A percentile compares a stretch with the other conserved stretches of the same genome.
These are phyloP conservation scores for Oxyura jamaicensis DNA, from an alignment of 2,113 vertebrate genomes.

Conservation along the genomic window DNA sequence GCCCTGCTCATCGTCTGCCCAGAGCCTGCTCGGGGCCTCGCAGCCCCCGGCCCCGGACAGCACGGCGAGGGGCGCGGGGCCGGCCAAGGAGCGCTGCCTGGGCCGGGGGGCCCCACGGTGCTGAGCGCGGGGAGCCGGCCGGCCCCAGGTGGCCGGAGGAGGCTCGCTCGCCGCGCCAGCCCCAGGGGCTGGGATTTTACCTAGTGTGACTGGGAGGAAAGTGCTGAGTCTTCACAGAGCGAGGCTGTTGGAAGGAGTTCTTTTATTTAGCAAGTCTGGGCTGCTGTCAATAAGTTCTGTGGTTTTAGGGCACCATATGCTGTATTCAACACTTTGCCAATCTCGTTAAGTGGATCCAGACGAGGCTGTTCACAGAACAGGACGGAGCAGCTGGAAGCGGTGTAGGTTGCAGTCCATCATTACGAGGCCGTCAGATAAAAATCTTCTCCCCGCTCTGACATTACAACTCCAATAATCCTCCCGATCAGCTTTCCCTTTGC, in stretches of 20 bases:
- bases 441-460: slow-evolving; percentile 14
- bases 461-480: slow-evolving; percentile 5
- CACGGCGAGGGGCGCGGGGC: too few relatives aligned
- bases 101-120: too few relatives aligned
- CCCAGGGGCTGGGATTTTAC: not conserved
- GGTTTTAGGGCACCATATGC: slow-evolving; percentile 71
- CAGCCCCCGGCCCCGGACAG: too few relatives aligned
- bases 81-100: too few relatives aligned
- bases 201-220: slow-evolving; percentile 7
- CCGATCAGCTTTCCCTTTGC: not conserved
- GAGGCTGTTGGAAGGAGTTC: slow-evolving; percentile 27
- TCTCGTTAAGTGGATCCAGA: slow-evolving; percentile 52
- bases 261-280: slow-evolving; percentile 43
- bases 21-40: not conserved
- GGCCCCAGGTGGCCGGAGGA: too few relatives aligned
- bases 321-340: slow-evolving; percentile 67
- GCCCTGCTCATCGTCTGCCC: not conserved
- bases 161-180: too few relatives aligned
- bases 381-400: slow-evolving; percentile 51
- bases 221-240: slow-evolving; percentile 37
- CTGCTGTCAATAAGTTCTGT: slow-evolving; percentile 68
- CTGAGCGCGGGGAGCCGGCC: too few relatives aligned
- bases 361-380: slow-evolving; percentile 1
- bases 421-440: not conserved
- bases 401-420: not conserved